Evolutionary conservation across 2,113 vertebrate species (phyloP), one percentile per base, ranked within the genome.

Genomic region (Colaptes auratus): DNA sequence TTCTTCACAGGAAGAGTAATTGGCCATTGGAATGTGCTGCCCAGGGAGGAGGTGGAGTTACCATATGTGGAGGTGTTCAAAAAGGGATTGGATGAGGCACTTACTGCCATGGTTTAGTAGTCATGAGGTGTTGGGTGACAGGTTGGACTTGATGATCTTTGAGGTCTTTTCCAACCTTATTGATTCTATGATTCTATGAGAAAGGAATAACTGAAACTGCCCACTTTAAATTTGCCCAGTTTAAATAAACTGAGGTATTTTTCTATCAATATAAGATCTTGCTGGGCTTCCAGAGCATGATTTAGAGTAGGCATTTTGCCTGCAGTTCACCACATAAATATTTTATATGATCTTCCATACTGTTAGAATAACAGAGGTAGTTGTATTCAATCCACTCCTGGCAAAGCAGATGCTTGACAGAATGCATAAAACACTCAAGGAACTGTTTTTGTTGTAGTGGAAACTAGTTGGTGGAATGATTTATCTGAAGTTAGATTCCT

Each of bases 181-280:
- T 39, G 39, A 39, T 39, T 39, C 39, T 39, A 39, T 39, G 39
- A 39, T 39, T 39, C 39, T 39, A 39, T 39, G 76, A 95, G 86
- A 39, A 92, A 91, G 20, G 30, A 91, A 91, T 93, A 93, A 90
- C 90, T 93, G 55, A 94, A 95, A 96, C 93, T 92, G 91, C 61
- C 72, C 89, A 91, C 88, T 96, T n/a, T 96, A 95, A 90, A 95
- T 95, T 94, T 92, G 91, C 61, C 72, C 89, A 91, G 88, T 96
- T 96, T 96, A 95, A 90, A 95, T 95, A 86, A 96, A 92, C 66
- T 12, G 82, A 91, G 58, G 61, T 75, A 81, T 95, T 95, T 95
- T 95, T 91, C 82, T 92, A 84, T 95, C 93, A 95, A 83, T 86
- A 70, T 74, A 75, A 76, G 55, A 91, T 90, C 94, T 94, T 88